Evolutionary conservation across 1,140 invertebrate species (phyloP), one percentile per base, ranked within the genome.

Genomic region (Psix sp.): DNA sequence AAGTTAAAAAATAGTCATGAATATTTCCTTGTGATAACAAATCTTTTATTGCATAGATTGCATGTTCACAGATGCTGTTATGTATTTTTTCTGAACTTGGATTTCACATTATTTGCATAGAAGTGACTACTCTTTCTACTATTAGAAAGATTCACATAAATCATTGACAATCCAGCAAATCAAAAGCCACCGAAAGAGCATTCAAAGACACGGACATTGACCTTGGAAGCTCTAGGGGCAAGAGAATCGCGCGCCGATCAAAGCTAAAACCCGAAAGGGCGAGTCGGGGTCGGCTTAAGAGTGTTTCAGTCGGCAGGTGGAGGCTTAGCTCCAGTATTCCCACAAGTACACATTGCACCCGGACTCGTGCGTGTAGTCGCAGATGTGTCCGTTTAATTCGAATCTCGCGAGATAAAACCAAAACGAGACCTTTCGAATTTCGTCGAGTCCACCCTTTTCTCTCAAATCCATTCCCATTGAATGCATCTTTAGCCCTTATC

Each of bases 361-460:
- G 21, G 2, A 60, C 21, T 15, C 56, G 35, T 51, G 33, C 49
- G 29, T 40, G 46, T 43, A 40, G 42, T 67, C 62, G 14, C 62
- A 74, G 62, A 57, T 63, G 74, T 57, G 74, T 48, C 54, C 40
- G 40, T 67, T 68, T 72, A 63, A 67, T 72, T 71, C 46, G 48
- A 78, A 67, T 80, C 78, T 70, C 70, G 72, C 48, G 72, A 79
- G 80, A 82, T 82, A 82, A 81, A 82, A 80, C 80, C 76, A 52
- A 60, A 70, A 51, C 73, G 42, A 51, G 52, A 39, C 43, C 54
- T 18, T 59, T 54, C 63, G 54, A 71, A 73, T 57, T 63, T 52
- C 51, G 35, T 48, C 15, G 36, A n/a, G 18, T 26, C 39, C 33
- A 48, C 20, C 51, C 40, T 68, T 45, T 33, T 13, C 51, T 52